These are phyloP conservation scores for Nomada ferruginata DNA, from an alignment of 2,888 invertebrate genomes.

Conservation along the genomic window DNA sequence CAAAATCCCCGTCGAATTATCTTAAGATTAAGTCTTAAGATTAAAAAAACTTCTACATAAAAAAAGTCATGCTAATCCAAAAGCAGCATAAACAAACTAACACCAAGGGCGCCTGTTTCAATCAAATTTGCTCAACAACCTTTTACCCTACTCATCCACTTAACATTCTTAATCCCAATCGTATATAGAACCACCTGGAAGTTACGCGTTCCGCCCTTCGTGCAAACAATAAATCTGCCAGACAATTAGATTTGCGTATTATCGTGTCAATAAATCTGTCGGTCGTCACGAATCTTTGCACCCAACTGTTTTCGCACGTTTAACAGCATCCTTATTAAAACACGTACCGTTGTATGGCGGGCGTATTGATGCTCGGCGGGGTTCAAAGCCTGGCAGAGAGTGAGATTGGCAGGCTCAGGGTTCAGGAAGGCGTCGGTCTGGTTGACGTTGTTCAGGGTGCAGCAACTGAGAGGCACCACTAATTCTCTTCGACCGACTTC, in stretches of 20 bases:
- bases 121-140: too few species aligned
- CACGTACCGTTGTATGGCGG: conserved; percentile 86
- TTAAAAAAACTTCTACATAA: too few species aligned
- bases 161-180: too few species aligned
- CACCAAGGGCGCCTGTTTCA: too few species aligned
- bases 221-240: neutral
- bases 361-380: conserved; percentile 86
- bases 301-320: conserved; percentile 5
- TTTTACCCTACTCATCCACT: too few species aligned
- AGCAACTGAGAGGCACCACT: conserved; percentile 89
- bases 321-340: conserved; percentile 66
- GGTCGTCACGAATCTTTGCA: conserved; percentile 8
- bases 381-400: conserved; percentile 89
- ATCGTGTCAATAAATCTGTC: neutral
- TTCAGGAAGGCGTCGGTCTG: conserved; percentile 88
- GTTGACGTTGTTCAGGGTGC: conserved; percentile 87
- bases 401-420: conserved; percentile 90
- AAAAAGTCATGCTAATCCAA: too few species aligned
- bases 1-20: too few species aligned
- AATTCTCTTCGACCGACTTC: conserved; percentile 89
- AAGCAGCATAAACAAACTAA: too few species aligned
- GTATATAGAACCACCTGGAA: too few species aligned
- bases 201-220: too few species aligned
- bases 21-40: too few species aligned
- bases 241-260: neutral